A percentile compares a stretch with the other conserved stretches of the same genome.
These are phyloP conservation scores for Cromileptes altivelis DNA, from an alignment of 2,113 vertebrate genomes.

Conservation along the genomic window DNA sequence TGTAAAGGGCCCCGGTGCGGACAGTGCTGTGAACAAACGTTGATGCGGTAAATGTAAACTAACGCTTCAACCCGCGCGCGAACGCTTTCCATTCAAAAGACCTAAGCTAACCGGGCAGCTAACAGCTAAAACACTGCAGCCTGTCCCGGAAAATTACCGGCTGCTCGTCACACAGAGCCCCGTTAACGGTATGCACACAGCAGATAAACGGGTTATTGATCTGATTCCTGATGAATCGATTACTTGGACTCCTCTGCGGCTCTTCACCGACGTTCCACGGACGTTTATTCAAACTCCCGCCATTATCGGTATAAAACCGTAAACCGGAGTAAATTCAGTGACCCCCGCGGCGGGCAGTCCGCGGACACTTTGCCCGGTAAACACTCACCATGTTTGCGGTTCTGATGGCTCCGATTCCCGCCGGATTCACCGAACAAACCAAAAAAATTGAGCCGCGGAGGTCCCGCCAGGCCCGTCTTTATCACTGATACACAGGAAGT, in stretches of 20 bases:
- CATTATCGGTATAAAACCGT: background rate
- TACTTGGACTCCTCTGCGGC: no score
- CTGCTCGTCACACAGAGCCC: accelerated
- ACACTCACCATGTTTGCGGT: constrained; percentile 85
- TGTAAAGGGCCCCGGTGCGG: background rate
- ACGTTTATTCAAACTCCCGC: constrained; percentile 42
- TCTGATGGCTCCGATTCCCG: constrained; percentile 83
- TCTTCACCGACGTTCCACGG: constrained; percentile 4
- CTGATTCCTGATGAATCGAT: accelerated
- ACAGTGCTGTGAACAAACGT: background rate
- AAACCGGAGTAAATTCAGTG: background rate
- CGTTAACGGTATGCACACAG: background rate
- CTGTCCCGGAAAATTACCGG: background rate
- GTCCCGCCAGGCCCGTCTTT: constrained; percentile 70
- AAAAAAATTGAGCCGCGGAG: constrained; percentile 79
- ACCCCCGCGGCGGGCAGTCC: accelerated
- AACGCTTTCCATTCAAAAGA: background rate
- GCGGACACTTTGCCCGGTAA: accelerated
- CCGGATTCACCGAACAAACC: constrained; percentile 78
- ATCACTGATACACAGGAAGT: constrained; percentile 75
- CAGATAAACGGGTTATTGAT: accelerated
- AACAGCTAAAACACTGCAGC: background rate
- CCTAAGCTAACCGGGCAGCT: background rate
- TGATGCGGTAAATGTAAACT: no score
- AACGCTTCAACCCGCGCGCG: accelerated